Conservation (phyloP, 1,140 invertebrate species). For the Drosophila elegans region DNA sequence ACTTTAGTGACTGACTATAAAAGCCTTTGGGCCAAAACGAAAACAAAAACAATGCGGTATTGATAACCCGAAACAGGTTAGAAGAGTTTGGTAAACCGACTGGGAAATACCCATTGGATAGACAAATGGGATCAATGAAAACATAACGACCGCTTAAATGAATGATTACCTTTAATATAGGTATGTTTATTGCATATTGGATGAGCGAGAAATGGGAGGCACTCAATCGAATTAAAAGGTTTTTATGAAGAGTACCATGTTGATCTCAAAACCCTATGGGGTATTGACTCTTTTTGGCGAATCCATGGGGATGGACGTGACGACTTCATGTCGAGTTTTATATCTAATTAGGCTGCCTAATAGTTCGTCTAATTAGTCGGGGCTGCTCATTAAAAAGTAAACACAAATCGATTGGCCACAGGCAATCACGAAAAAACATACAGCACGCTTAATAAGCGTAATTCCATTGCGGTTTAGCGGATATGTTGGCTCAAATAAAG, state of each 20-base stretch:
- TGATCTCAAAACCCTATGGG: not conserved
- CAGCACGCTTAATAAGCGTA: constrained; percentile 12
- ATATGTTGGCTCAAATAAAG: not conserved
- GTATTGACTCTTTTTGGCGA: not conserved
- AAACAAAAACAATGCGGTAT: not conserved
- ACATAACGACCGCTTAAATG: not conserved
- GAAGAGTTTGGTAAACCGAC: constrained; percentile 7
- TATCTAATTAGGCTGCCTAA: constrained; percentile 70
- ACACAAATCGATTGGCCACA: constrained; percentile 70
- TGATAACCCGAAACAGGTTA: constrained; percentile 20
- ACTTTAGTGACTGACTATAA: constrained; percentile 71
- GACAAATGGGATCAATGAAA: not conserved
- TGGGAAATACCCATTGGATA: constrained; percentile 3
- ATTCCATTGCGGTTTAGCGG: not conserved
- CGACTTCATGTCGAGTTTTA: constrained; percentile 16
- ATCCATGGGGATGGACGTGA: not conserved
- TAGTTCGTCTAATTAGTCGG: constrained; percentile 66
- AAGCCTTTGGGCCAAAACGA: constrained; percentile 28
- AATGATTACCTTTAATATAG: not conserved
- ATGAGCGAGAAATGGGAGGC: not conserved
- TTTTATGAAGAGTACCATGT: not conserved
- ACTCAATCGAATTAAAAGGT: not conserved
- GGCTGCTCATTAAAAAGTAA: constrained; percentile 52
- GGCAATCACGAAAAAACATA: constrained; percentile 46
- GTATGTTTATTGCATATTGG: not conserved